Evolutionary conservation across 2,113 vertebrate species (phyloP).

Genomic region (Chascanopsetta lugubris): DNA sequence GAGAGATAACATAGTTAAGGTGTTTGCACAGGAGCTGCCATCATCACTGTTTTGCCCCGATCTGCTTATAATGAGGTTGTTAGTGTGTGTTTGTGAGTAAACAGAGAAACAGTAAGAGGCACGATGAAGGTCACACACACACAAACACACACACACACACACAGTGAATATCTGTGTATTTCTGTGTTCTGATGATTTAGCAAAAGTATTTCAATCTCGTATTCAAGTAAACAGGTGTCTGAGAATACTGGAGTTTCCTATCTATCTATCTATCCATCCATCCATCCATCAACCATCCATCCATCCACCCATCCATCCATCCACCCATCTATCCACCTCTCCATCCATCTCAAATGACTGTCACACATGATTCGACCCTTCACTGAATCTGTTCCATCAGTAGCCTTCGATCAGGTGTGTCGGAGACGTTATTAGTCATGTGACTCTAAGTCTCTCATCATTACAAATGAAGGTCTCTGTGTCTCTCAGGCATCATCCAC

Average conservation of each 20-base stretch:
- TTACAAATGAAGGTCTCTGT: no score
- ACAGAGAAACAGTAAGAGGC: background rate
- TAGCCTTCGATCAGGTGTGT: no score
- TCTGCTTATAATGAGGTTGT: slow-evolving; percentile 9
- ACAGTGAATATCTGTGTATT: background rate
- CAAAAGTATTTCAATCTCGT: background rate
- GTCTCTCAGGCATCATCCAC: slow-evolving; percentile 93
- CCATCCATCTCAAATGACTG: no score
- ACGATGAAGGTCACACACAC: background rate
- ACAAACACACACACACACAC: background rate
- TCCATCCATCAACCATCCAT: no score
- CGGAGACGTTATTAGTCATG: no score
- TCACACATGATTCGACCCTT: no score
- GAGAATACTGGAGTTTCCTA: no score
- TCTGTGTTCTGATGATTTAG: background rate
- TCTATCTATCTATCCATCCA: no score
- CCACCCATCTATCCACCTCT: no score
- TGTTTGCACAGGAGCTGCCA: slow-evolving; percentile 8
- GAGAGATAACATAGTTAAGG: slow-evolving; percentile 1
- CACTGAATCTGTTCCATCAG: no score
- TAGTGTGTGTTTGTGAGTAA: background rate
- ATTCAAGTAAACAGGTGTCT: background rate
- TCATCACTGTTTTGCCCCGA: slow-evolving; percentile 9
- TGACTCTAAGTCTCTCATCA: no score
- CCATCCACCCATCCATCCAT: no score